Evolutionary conservation across 2,888 invertebrate genomes (phyloP), one percentile per base, ranked within the genome.

Genomic region (Heliconius sara): DNA sequence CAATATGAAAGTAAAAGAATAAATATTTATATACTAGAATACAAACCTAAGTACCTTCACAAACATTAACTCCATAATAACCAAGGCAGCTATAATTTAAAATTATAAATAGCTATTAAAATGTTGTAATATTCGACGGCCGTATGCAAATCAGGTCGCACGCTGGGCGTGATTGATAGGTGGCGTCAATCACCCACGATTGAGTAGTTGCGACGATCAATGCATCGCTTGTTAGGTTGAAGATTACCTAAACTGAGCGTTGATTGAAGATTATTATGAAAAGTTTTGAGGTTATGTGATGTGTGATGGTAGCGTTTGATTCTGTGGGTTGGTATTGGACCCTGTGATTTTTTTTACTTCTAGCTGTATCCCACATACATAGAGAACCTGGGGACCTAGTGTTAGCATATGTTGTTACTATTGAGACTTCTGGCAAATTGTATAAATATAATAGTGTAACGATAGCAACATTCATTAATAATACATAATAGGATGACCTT

Each of bases 121-220:
- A 65, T 65, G 39, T 43, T 75, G 43, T 75, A 43, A 63, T 65
- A 75, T 63, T 39, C 19, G n/a, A 63, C 39, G 65, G 5, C 39
- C 65, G 75, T n/a, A 43, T 10, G 74, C 65, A 75, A 75, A 75
- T 75, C 43, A 75, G 75, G 75, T 63, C 75, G 12, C 65, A 66
- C 13, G 75, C 65, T 27, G 30, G 27, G 2, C 47, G 65, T 75
- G 75, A 75, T 47, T 66, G 65, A 75, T 66, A 19, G 75, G 27
- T 10, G 13, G 47, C 63, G 75, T 75, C 47, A 47, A 75, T 66
- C 75, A 66, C 27, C 43, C 65, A 66, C 75, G 65, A 75, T 27
- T 75, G 75, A 75, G 65, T 65, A 65, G 75, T 66, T 43, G 75
- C 47, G 43, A 27, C 43, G 65, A 75, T 63, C 65, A 75, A 30